Conservation (phyloP, 2,888 invertebrate genomes). For the Melangyna quadrimaculata region DNA sequence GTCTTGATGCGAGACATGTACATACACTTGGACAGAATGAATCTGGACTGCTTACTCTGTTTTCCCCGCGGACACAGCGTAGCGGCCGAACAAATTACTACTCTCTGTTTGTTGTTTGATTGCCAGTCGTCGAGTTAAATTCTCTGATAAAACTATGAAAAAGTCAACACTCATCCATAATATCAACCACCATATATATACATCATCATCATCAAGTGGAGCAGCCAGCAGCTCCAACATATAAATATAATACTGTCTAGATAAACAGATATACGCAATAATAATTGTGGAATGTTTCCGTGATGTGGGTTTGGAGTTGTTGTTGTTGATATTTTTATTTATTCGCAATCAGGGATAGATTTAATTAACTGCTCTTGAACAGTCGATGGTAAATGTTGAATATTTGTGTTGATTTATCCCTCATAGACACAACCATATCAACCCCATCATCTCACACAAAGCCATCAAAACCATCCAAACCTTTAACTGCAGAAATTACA, state of each 20-base stretch:
- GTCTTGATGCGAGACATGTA: background rate
- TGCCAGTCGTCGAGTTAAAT: conserved; percentile 31
- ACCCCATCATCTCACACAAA: background rate
- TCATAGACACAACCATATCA: background rate
- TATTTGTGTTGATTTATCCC: conserved; percentile 39
- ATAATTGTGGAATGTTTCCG: conserved; percentile 49
- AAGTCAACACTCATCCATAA: conserved; percentile 38
- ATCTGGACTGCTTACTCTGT: background rate
- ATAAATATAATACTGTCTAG: background rate
- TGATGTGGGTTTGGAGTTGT: background rate
- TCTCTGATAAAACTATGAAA: conserved; percentile 51
- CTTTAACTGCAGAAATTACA: conserved; percentile 35
- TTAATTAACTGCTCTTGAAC: conserved; percentile 70
- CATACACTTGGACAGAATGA: background rate
- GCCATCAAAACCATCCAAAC: background rate
- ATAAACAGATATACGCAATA: conserved; percentile 23
- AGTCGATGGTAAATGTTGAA: conserved; percentile 3
- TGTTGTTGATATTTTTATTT: conserved; percentile 40
- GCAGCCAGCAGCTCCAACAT: background rate
- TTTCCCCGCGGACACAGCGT: too few relatives aligned
- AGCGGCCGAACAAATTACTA: conserved; percentile 52
- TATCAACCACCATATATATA: conserved; percentile 25
- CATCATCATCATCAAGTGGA: conserved; percentile 23
- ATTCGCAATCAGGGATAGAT: conserved; percentile 69
- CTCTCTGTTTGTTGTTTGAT: conserved; percentile 69